These are phyloP conservation scores for Notothenia rossii DNA, from an alignment of 2,113 vertebrate species.

Conservation along the genomic window DNA sequence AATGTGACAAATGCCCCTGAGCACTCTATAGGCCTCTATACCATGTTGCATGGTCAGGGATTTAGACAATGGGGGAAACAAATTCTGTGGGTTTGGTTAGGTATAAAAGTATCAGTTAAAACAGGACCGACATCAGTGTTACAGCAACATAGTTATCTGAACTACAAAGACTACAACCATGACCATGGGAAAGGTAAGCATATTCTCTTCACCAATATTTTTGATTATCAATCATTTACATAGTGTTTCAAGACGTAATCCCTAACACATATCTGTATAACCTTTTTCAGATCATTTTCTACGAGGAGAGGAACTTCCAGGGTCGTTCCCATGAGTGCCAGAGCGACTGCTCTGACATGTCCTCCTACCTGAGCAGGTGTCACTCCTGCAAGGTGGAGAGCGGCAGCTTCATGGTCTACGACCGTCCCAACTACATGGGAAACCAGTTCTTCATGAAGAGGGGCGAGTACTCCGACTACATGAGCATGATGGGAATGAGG, in stretches of 20 bases:
- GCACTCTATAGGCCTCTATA: slow-evolving; percentile 72
- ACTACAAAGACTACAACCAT: slow-evolving; percentile 39
- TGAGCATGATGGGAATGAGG: slow-evolving; percentile 75
- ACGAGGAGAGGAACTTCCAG: slow-evolving; percentile 81
- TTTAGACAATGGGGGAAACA: slow-evolving; percentile 70
- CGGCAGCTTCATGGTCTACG: slow-evolving; percentile 81
- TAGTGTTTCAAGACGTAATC: neutral
- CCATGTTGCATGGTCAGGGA: slow-evolving; percentile 74
- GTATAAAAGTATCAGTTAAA: slow-evolving; percentile 78
- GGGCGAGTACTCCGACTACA: slow-evolving; percentile 80
- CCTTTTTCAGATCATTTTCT: slow-evolving; percentile 74
- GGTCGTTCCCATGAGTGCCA: slow-evolving; percentile 77
- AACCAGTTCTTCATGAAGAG: slow-evolving; percentile 77
- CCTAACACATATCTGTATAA: neutral
- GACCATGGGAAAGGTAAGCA: slow-evolving; percentile 76
- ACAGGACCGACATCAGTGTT: slow-evolving; percentile 54
- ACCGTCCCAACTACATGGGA: slow-evolving; percentile 81
- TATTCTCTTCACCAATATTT: neutral
- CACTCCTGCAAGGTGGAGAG: slow-evolving; percentile 75
- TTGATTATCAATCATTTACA: neutral
- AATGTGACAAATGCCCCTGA: slow-evolving; percentile 56
- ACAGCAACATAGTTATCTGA: slow-evolving; percentile 48
- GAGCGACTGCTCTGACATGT: slow-evolving; percentile 76
- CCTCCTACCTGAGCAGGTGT: slow-evolving; percentile 72
- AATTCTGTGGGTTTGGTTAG: slow-evolving; percentile 68